Evolutionary conservation across 2,888 invertebrate genomes (phyloP).

Genomic region (Orthonychiurus folsomi): DNA sequence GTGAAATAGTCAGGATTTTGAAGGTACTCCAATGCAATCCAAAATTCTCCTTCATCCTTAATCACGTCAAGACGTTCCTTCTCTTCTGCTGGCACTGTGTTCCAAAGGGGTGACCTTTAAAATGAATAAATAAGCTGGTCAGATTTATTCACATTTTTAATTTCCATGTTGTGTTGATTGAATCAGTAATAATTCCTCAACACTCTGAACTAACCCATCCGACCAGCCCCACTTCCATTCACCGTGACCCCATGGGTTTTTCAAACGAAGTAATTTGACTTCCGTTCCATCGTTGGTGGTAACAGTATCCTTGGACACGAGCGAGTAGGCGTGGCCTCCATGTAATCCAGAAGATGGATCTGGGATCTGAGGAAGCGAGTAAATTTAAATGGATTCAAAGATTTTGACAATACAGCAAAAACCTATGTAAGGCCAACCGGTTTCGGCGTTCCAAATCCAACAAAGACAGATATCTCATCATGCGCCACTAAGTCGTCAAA

Average conservation of each 20-base stretch:
- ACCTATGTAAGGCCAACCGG: too few relatives aligned
- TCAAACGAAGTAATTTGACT: background rate
- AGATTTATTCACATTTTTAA: too few relatives aligned
- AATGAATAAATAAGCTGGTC: too few relatives aligned
- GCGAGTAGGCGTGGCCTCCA: conserved; percentile 2
- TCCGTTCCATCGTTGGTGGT: background rate
- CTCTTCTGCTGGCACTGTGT: background rate
- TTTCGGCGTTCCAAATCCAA: background rate
- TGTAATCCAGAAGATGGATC: background rate
- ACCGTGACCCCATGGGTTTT: background rate
- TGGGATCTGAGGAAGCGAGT: too few relatives aligned
- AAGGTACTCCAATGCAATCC: background rate
- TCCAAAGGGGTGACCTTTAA: background rate
- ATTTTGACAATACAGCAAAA: too few relatives aligned
- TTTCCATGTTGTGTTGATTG: too few relatives aligned
- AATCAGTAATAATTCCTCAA: too few relatives aligned
- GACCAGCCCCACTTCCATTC: conserved; percentile 1
- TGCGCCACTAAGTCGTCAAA: background rate
- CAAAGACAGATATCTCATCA: background rate
- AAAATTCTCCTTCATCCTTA: background rate
- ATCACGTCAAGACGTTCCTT: background rate
- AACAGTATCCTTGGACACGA: background rate
- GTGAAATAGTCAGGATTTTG: background rate
- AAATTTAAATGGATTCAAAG: too few relatives aligned
- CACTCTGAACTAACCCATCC: background rate